Evolutionary conservation across 2,113 vertebrate genomes (phyloP).

Genomic region (Coreoperca whiteheadi): DNA sequence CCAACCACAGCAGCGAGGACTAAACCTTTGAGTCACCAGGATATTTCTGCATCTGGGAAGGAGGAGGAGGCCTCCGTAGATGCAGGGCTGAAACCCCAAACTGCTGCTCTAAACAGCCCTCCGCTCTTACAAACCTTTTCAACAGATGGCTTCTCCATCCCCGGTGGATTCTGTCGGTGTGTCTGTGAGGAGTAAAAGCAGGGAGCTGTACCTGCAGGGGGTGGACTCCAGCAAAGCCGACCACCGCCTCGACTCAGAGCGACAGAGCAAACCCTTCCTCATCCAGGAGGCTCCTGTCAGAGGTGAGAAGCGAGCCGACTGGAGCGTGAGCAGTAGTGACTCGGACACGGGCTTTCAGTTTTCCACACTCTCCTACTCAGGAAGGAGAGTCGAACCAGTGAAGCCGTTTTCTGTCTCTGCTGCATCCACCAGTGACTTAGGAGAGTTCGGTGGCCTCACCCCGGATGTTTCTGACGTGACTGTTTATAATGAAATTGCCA

Average conservation of each 20-base stretch:
- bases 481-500: constrained; percentile 76
- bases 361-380: constrained; percentile 32
- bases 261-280: constrained; percentile 39
- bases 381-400: constrained; percentile 58
- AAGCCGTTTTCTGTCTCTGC: constrained; percentile 30
- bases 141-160: constrained; percentile 22
- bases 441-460: constrained; percentile 53
- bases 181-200: constrained; percentile 66
- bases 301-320: constrained; percentile 79
- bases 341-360: constrained; percentile 52
- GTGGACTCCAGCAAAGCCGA: constrained; percentile 32
- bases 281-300: constrained; percentile 84
- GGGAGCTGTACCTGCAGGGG: constrained; percentile 64
- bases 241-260: background rate
- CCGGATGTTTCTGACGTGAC: constrained; percentile 71
- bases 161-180: constrained; percentile 9
- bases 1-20: constrained; percentile 10
- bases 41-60: constrained; percentile 26
- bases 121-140: constrained; percentile 17
- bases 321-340: constrained; percentile 75
- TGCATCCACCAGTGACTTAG: constrained; percentile 24
- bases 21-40: constrained; percentile 32
- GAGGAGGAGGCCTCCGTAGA: constrained; percentile 19
- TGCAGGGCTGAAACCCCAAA: constrained; percentile 1
- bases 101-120: background rate